These are phyloP conservation scores for Hetaerina americana DNA, from an alignment of 1,140 invertebrate species.

Conservation along the genomic window DNA sequence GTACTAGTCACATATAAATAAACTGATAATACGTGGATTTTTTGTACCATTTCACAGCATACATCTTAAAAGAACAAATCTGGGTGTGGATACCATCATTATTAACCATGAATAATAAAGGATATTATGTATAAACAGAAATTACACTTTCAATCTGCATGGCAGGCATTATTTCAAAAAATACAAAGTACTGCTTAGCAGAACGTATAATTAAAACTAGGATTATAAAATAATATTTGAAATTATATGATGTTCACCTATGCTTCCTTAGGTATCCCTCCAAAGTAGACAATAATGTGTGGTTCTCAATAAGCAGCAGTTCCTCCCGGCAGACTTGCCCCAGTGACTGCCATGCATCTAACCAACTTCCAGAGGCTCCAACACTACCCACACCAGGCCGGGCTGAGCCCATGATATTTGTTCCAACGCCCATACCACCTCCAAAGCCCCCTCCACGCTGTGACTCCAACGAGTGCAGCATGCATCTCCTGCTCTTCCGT, in stretches of 20 bases:
- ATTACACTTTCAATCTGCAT: too few species aligned
- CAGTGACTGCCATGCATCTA: constrained; percentile 80
- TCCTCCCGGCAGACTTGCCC: constrained; percentile 67
- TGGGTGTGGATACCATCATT: too few species aligned
- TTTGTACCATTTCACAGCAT: too few species aligned
- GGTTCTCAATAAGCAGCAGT: constrained; percentile 70
- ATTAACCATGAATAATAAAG: too few species aligned
- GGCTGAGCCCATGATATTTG: neutral
- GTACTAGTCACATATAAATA: too few species aligned
- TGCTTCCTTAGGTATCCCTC: constrained; percentile 84
- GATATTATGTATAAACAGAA: too few species aligned
- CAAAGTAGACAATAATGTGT: constrained; percentile 65
- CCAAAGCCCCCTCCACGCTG: constrained; percentile 48
- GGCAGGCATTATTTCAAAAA: too few species aligned
- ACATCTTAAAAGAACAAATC: too few species aligned
- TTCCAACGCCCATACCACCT: constrained; percentile 12
- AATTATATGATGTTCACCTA: constrained; percentile 33
- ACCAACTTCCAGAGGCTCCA: constrained; percentile 45
- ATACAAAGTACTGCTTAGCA: too few species aligned
- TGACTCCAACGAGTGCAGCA: constrained; percentile 74
- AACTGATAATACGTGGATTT: too few species aligned
- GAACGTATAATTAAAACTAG: too few species aligned
- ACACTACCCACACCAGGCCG: neutral
- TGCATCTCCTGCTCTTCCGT: constrained; percentile 75
- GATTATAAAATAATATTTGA: too few species aligned